A percentile compares a stretch with the other conserved stretches of the same genome.
phyloP scores from a whole-genome alignment of 2,888 invertebrate species.

The Dryococelus australis region DNA sequence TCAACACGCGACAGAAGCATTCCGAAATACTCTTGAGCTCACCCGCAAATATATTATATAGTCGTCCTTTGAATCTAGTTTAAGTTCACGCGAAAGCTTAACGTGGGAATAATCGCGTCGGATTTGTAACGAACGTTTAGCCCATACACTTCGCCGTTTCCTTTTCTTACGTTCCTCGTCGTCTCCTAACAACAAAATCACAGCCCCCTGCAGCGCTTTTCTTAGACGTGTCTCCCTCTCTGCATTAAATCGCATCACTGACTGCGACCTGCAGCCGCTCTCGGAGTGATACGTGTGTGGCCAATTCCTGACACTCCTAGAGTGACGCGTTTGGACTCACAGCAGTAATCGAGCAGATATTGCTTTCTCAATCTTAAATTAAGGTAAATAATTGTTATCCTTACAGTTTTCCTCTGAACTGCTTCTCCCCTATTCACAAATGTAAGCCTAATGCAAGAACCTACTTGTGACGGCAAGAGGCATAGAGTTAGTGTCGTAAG shows the following conservation, averaged over 20 bases:
- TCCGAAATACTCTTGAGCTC: neutral
- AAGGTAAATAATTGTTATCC: no score
- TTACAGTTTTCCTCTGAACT: no score
- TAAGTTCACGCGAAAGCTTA: neutral
- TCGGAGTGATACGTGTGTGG: neutral
- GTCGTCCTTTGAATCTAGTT: neutral
- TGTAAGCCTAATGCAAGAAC: no score
- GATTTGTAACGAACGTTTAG: neutral
- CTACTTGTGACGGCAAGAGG: no score
- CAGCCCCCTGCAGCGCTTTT: neutral
- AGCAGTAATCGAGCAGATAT: neutral
- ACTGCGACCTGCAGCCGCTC: neutral
- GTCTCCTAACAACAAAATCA: neutral
- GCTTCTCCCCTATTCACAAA: no score
- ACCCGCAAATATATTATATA: neutral
- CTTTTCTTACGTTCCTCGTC: neutral
- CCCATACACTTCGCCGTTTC: neutral
- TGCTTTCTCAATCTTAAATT: no score
- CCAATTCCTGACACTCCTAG: neutral
- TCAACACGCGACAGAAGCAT: neutral
- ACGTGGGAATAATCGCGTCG: neutral
- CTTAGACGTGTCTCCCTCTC: neutral
- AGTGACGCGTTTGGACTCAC: neutral
- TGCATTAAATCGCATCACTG: neutral
- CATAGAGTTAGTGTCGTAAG: no score